These are phyloP conservation scores for Arge pagana DNA, from an alignment of 2,888 invertebrate genomes.

Conservation along the genomic window DNA sequence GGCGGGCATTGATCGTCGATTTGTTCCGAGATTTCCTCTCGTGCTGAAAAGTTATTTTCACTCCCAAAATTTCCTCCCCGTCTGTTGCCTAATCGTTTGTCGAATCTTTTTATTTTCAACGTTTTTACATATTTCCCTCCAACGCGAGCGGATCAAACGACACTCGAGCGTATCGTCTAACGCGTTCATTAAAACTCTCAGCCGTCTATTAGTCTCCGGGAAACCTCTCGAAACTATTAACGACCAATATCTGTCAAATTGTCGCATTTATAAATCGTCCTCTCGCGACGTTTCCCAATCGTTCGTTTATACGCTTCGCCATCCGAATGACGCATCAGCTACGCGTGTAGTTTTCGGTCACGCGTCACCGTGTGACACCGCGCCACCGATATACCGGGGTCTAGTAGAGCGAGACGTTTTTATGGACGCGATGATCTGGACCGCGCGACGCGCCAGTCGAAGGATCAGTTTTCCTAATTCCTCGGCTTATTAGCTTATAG, in stretches of 20 bases:
- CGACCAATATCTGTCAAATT: conserved; percentile 37
- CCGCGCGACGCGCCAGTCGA: conserved; percentile 23
- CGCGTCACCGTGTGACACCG: no score
- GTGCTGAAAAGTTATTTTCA: no score
- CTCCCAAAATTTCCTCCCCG: no score
- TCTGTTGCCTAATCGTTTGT: no score
- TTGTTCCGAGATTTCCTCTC: no score
- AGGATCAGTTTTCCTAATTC: conserved; percentile 25
- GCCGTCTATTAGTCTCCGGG: conserved; percentile 26
- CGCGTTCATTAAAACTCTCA: conserved; percentile 15
- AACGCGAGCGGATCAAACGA: conserved; percentile 6
- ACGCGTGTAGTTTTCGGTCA: no score
- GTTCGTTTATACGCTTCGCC: conserved; percentile 1
- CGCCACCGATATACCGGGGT: conserved; percentile 24
- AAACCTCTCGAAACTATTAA: conserved; percentile 36
- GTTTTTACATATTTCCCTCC: no score
- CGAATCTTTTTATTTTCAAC: no score
- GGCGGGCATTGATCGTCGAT: no score
- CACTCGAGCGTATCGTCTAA: no score
- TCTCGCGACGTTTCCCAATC: conserved; percentile 5
- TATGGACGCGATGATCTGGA: conserved; percentile 31
- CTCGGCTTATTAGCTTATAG: conserved; percentile 22
- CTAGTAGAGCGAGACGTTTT: conserved; percentile 19
- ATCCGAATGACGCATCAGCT: no score
- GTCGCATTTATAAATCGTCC: conserved; percentile 35